Evolutionary conservation across 2,797 vertebrate genomes (phyloP), one percentile per base, ranked within the genome.

Genomic region (Chromobotia macracanthus): DNA sequence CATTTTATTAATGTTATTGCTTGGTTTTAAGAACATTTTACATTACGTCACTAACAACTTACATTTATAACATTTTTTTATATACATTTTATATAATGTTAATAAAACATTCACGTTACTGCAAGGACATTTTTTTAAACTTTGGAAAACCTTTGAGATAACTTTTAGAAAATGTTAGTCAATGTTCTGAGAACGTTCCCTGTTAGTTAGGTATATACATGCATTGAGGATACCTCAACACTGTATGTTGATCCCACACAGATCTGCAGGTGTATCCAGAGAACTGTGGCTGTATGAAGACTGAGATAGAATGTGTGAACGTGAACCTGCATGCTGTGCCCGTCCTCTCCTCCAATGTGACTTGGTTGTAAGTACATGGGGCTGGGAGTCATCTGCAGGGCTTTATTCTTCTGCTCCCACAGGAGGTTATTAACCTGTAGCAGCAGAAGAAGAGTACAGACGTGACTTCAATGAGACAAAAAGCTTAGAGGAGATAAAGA

Each of bases 201-300:
- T 48, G 11, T 15, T 48, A 48, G 2, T 3, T 48, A 0, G 46
- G 46, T 48, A 12, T 12, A 31, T 31, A 31, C 31, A 3, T 31
- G 18, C 16, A 63, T 63, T 13, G 23, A 16, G 15, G 7, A 10
- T 18, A 63, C 18, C 3, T 64, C 4, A 19, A 5, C 8, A 5
- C 23, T 67, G 2, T 75, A 6, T 71, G 19, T 19, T 64, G 11
- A 25, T 82, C 9, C 66, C 84, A 75, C 84, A 66, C 74, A 95
- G 92, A 88, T 80, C 82, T 94, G 84, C 86, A 89, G 82, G 86
- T 91, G 65, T 92, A 91, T 70, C 91, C 93, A 65, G 90, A 93
- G 61, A 83, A 2, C 1, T 96, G 92, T 86, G 80, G 83, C 56
- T 95, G 93, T 84, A 89, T 79, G 38, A 88, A 90, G 84, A 94